Conservation (phyloP, 2,888 invertebrate species). For the Peribatodes rhomboidaria region DNA sequence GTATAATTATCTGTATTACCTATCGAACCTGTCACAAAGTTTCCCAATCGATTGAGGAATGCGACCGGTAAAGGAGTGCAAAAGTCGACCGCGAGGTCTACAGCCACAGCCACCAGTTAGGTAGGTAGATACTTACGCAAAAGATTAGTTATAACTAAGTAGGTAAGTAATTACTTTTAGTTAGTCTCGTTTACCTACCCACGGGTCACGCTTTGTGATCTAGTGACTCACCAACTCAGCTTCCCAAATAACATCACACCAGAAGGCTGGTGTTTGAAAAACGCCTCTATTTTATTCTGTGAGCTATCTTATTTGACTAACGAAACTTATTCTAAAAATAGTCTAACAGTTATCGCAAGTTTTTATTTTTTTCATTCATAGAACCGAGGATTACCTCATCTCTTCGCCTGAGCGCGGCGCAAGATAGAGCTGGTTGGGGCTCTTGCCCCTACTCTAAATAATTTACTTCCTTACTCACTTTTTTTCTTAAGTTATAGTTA, state of each 20-base stretch:
- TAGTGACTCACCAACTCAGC: slow-evolving; percentile 67
- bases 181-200: slow-evolving; percentile 5
- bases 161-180: not conserved
- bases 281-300: slow-evolving; percentile 18
- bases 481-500: not conserved
- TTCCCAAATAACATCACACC: slow-evolving; percentile 48
- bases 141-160: no score
- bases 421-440: not conserved
- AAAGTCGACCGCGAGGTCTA: no score
- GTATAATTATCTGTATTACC: no score
- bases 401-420: slow-evolving; percentile 40
- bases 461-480: no score
- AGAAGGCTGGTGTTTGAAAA: slow-evolving; percentile 23
- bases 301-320: slow-evolving; percentile 23
- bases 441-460: not conserved
- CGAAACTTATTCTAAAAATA: slow-evolving; percentile 36
- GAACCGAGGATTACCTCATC: slow-evolving; percentile 73
- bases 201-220: slow-evolving; percentile 64
- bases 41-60: no score
- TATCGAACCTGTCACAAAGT: no score
- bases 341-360: slow-evolving; percentile 54
- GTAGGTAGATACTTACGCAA: no score
- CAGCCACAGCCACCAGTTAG: no score
- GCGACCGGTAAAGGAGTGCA: no score
- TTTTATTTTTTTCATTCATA: slow-evolving; percentile 72